These are phyloP conservation scores for Pandion haliaetus DNA, from an alignment of 2,113 vertebrate genomes.

Conservation along the genomic window DNA sequence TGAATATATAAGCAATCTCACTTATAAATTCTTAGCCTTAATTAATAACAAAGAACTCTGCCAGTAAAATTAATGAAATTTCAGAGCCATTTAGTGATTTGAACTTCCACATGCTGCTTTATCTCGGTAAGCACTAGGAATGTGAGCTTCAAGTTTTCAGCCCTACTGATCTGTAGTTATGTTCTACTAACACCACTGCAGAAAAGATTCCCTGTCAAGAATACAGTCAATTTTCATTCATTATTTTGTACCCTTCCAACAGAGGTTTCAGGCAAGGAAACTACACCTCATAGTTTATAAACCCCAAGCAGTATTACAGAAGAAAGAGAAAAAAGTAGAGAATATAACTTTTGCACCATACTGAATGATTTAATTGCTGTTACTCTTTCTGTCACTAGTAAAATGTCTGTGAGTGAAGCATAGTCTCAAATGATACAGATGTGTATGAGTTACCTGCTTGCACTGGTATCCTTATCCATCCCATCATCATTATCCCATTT, in stretches of 20 bases:
- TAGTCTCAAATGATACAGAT: not conserved
- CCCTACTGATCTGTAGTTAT: not conserved
- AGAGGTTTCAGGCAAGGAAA: not conserved
- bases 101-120: not conserved
- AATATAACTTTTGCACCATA: not conserved
- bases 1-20: not conserved
- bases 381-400: not conserved
- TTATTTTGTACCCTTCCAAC: not conserved
- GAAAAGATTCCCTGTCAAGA: not conserved
- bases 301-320: not conserved
- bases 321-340: not conserved
- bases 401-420: not conserved
- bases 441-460: not conserved
- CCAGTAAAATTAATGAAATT: not conserved
- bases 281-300: not conserved
- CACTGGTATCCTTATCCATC: not conserved
- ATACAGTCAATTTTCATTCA: not conserved
- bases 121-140: not conserved
- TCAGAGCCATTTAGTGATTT: not conserved
- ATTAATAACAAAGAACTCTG: not conserved
- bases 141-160: not conserved
- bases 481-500: not conserved
- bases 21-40: not conserved
- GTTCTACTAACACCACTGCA: not conserved
- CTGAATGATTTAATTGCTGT: not conserved